Evolutionary conservation across 1,140 invertebrate species (phyloP).

Genomic region (Conopomorpha cramerella): DNA sequence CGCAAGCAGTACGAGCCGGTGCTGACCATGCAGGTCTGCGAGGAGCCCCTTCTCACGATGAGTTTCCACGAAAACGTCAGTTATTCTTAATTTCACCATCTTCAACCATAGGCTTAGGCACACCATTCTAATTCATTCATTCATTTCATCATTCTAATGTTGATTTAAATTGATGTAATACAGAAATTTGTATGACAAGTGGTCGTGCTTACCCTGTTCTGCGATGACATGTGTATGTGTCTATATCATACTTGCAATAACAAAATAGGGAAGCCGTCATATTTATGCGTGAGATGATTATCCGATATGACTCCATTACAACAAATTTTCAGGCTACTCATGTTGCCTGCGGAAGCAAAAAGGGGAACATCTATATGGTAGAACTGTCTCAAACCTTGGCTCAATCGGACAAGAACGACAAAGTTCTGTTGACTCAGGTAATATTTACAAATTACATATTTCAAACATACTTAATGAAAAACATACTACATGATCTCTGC

Average conservation of each 20-base stretch:
- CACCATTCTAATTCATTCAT: not conserved
- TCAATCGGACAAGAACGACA: slow-evolving; percentile 82
- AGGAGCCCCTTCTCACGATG: slow-evolving; percentile 58
- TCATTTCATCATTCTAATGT: not conserved
- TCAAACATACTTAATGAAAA: no score
- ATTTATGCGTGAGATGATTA: not conserved
- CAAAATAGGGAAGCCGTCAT: not conserved
- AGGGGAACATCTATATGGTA: slow-evolving; percentile 80
- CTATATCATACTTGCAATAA: not conserved
- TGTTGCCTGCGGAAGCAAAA: slow-evolving; percentile 79
- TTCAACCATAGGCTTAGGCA: not conserved
- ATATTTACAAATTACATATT: not conserved
- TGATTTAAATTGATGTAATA: not conserved
- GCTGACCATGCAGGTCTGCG: slow-evolving; percentile 79
- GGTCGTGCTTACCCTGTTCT: no score
- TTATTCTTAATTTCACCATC: not conserved
- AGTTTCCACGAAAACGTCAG: slow-evolving; percentile 28
- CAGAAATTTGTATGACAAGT: no score
- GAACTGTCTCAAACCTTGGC: slow-evolving; percentile 84
- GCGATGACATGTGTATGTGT: not conserved
- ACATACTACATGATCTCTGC: no score
- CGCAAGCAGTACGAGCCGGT: slow-evolving; percentile 85
- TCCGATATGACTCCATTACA: not conserved
- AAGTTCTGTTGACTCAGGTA: slow-evolving; percentile 40
- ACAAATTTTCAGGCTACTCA: not conserved